Evolutionary conservation across 2,797 vertebrate genomes (phyloP).

Genomic region (Notolabrus celidotus): DNA sequence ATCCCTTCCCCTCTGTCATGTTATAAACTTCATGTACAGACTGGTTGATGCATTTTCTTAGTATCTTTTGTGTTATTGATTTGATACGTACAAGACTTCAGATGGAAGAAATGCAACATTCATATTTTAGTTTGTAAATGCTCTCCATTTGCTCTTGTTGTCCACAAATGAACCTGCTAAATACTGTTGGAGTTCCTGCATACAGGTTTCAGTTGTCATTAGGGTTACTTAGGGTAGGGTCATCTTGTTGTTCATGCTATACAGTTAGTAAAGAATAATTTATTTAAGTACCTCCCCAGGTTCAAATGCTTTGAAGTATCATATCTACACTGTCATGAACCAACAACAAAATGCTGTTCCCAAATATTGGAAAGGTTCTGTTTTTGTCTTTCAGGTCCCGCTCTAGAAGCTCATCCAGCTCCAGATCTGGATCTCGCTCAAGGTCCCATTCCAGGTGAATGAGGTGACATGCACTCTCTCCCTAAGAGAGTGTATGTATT

Average conservation of each 20-base stretch:
- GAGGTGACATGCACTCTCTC: conserved; percentile 95
- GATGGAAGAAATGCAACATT: conserved; percentile 10
- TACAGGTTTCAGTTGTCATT: not conserved
- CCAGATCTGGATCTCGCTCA: conserved; percentile 96
- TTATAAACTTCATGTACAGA: conserved; percentile 29
- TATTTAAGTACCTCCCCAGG: not conserved
- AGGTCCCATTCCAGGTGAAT: conserved; percentile 99
- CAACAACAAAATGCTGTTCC: not conserved
- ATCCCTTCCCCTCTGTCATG: conserved; percentile 25
- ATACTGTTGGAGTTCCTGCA: not conserved
- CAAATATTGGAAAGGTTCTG: conserved; percentile 88
- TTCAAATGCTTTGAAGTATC: not conserved
- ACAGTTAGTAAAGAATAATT: not conserved
- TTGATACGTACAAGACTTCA: not conserved
- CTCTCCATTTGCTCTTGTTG: not conserved
- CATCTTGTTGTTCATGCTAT: not conserved
- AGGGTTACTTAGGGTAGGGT: not conserved
- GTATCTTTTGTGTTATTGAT: not conserved
- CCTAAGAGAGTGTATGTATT: conserved; percentile 87
- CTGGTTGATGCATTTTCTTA: not conserved
- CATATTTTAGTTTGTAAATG: too few species aligned
- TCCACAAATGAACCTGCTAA: not conserved
- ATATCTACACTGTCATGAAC: not conserved
- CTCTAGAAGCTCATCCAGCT: conserved; percentile 97
- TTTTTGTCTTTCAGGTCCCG: conserved; percentile 95